Evolutionary conservation across 2,113 vertebrate species (phyloP), one percentile per base, ranked within the genome.

Genomic region (Mus pahari): DNA sequence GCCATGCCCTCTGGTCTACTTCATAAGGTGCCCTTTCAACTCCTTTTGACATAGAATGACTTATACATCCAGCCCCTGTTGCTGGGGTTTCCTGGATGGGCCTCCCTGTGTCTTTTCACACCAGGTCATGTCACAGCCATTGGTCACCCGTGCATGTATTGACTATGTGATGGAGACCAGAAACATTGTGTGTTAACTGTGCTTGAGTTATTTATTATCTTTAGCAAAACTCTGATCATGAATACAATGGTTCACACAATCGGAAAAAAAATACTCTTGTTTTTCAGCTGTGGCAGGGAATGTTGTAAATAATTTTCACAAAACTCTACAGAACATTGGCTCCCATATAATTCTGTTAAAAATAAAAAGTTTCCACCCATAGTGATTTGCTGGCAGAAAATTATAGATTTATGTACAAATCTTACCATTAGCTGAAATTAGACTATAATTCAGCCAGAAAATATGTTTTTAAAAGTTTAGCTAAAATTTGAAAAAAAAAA

Each of bases 361-460:
- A 89, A 82, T 55, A 26, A 66, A 17, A 73, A 86, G 28, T 82
- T 28, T 96, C 33, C 39, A 64, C 9, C 71, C 19, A 11, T 62
- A 78, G 39, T 7, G 20, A 89, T 73, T 86, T 33, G 70, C 17
- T 95, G 50, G 28, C 66, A 68, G 14, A 91, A 96, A 96, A 86
- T 89, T 55, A 58, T 28, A 96, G 53, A 81, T 92, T 83, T 58
- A 62, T 31, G 58, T 96, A 50, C 53, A 36, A 70, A 9, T 92
- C 58, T 48, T 93, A 45, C 71, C 48, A 79, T 92, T 95, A 86
- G 12, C 28, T 91, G 84, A 50, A 94, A 5, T 82, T 39, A 81
- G 11, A 45, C 48, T 92, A 87, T 90, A 36, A 91, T 73, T 94
- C 45, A 77, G 71, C n/a, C 26, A 79, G 31, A 91, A 94, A 92